Evolutionary conservation across 53 echinoderm and acorn worm species (phyloP).

Genomic region (Hippasteria phrygiana): DNA sequence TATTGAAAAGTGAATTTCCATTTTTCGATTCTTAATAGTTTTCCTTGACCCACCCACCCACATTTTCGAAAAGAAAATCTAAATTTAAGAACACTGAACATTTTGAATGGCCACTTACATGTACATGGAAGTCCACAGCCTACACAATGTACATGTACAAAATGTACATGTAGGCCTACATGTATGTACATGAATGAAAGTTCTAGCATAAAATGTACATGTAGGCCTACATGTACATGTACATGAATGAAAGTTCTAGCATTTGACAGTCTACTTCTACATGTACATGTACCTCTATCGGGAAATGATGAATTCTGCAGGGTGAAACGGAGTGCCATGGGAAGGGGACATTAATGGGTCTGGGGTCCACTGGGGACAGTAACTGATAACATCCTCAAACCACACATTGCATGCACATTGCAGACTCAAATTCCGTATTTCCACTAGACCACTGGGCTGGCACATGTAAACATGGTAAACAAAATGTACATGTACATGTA

Average conservation of each 20-base stretch:
- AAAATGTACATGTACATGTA: neutral
- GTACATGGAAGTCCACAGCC: too few relatives aligned
- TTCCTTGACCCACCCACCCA: too few relatives aligned
- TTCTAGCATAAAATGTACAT: neutral
- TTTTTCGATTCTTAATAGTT: too few relatives aligned
- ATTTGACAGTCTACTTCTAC: neutral
- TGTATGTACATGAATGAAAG: neutral
- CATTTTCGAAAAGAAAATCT: too few relatives aligned
- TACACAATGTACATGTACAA: constrained; percentile 31
- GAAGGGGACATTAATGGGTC: constrained; percentile 11
- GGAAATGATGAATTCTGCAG: constrained; percentile 8
- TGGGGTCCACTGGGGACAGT: neutral
- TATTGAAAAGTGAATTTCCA: too few relatives aligned
- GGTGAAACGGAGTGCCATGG: neutral
- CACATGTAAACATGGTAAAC: too few relatives aligned
- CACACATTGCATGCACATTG: neutral
- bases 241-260: neutral
- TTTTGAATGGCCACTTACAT: too few relatives aligned
- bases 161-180: neutral
- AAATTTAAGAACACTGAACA: too few relatives aligned
- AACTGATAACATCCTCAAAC: neutral
- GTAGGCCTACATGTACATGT: neutral
- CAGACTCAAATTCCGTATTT: neutral
- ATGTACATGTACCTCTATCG: neutral
- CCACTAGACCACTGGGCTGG: too few relatives aligned